Evolutionary conservation across 1,140 invertebrate genomes (phyloP), one percentile per base, ranked within the genome.

Genomic region (Sycophaga agraensis): DNA sequence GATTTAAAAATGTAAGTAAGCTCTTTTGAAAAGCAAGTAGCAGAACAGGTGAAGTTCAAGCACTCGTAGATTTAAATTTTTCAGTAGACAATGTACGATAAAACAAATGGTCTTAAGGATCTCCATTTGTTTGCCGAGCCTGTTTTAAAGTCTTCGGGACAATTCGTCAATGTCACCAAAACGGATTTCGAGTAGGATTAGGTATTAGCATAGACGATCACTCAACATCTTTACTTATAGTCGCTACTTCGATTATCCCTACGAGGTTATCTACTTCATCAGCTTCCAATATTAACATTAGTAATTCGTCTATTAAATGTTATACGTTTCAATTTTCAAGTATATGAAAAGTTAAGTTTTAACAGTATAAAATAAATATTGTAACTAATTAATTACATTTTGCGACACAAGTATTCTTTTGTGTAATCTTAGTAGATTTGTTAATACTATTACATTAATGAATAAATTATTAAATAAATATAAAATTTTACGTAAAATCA

Each of bases 171-270:
- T 66, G 76, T 79, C 77, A 65, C 64, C 68, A 65, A 55, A 64
- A 70, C 69, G 76, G 74, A 76, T 77, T 71, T 73, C 62, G 66
- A 68, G 73, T 73, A 74, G 75, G 75, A 79, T 79, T 79, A 77
- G 70, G 68, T 60, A 79, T 79, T 79, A 77, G 77, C 77, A 79
- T 79, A 78, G 69, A 75, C 73, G 71, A 79, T 78, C 72, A 69
- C 72, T 79, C 76, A 79, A 73, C 67, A 71, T 69, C 59, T 51
- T 55, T 53, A 34, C 7, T 28, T 31, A 1, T 31, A 51, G 53
- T 53, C 49, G 39, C 34, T 26, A 45, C 40, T 50, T 40, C 31
- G 34, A 55, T 45, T 55, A 8, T 55, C 7, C 1, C 11, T 31
- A 42, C 43, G 42, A 12, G 9, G 8, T 55, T 40, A 31, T 40